phyloP scores from a whole-genome alignment of 2,797 vertebrate genomes.

The Morelia viridis region DNA sequence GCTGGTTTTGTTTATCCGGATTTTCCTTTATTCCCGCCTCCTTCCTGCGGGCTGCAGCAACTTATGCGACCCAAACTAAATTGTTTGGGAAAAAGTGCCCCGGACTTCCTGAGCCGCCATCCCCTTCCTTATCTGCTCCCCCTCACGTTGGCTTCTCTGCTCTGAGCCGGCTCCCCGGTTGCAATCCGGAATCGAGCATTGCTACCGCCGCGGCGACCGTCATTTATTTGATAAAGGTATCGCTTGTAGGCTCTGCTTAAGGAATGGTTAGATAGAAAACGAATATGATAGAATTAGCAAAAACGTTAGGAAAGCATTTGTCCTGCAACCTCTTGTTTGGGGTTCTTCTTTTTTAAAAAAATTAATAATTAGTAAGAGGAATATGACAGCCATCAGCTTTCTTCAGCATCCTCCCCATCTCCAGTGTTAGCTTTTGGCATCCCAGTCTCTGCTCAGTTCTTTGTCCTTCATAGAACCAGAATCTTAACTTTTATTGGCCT shows the following conservation, averaged over 20 bases:
- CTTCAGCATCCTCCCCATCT: neutral
- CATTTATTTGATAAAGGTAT: neutral
- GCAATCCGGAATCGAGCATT: neutral
- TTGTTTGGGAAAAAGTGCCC: neutral
- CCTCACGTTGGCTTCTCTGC: neutral
- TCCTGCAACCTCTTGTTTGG: neutral
- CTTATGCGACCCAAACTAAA: neutral
- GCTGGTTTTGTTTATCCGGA: neutral
- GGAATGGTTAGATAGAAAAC: neutral
- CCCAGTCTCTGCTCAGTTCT: neutral
- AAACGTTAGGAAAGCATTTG: neutral
- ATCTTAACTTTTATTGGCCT: neutral
- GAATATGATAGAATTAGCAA: neutral
- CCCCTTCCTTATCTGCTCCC: neutral
- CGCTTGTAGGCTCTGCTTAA: neutral
- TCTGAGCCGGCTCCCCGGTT: neutral
- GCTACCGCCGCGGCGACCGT: neutral
- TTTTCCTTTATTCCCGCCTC: rapidly evolving
- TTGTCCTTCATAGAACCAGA: neutral
- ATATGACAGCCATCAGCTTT: neutral
- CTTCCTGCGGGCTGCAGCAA: neutral
- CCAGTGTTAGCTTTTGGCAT: constrained; percentile 15
- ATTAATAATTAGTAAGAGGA: neutral
- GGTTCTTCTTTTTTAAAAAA: neutral
- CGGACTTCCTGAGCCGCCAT: neutral